Evolutionary conservation across 2,797 vertebrate species (phyloP), one percentile per base, ranked within the genome.

Genomic region (Clarias pachynema): DNA sequence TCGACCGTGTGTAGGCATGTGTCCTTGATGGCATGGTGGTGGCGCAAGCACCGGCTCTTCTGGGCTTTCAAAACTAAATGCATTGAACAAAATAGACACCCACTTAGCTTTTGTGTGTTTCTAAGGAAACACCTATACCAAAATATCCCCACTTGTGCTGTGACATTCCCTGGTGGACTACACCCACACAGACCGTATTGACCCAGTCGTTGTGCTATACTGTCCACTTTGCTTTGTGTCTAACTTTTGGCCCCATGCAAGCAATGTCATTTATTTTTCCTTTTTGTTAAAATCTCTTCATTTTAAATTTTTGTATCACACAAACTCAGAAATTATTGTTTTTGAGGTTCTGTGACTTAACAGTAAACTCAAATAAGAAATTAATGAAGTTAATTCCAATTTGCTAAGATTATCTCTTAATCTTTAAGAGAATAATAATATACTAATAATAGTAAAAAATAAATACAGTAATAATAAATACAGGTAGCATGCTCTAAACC

Each of bases 91-190:
- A 69, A 31, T 66, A 79, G 83, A 82, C 86, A 82, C 81, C 66
- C 82, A 82, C 85, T 73, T 77, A 82, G 69, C 84, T 82, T 83
- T 80, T 85, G 86, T 80, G 60, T 60, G 84, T 87, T 87, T 85
- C 86, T 85, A 87, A 79, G 86, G 86, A 79, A 85, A 83, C 84
- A 18, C 66, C 83, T 85, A 40, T 62, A 81, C 73, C 73, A 77
- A 72, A 80, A 84, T 59, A 31, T 78, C 74, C 34, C 70, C 80
- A 59, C 24, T 82, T 85, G 40, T 60, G 34, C 34, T n/a, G 40
- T 85, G 86, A 73, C 56, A 63, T 80, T 85, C 73, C 80, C 74
- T 20, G 22, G 15, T 63, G 60, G 74, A 24, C 69, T 53, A 49
- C 73, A 85, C 74, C 53, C 60, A 53, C 80, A 81, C 79, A 79